Conservation (phyloP, 2,888 invertebrate species). For the Ceramica pisi region DNA sequence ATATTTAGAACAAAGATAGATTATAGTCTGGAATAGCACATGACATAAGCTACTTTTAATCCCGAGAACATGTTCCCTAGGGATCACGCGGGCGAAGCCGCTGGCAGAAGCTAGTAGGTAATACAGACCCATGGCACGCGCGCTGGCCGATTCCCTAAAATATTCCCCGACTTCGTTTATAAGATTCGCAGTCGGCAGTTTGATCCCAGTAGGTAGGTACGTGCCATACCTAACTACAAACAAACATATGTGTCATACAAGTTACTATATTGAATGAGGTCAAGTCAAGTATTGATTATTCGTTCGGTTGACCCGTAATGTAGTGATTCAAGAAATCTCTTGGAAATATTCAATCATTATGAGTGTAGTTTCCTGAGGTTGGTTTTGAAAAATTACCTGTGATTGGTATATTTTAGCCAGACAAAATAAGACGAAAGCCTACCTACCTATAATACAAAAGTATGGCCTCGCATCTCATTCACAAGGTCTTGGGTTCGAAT, state of each 20-base stretch:
- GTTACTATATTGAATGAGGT: slow-evolving; percentile 13
- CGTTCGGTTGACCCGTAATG: neutral
- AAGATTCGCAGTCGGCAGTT: neutral
- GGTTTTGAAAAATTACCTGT: neutral
- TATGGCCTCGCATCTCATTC: too few species aligned
- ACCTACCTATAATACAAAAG: too few species aligned
- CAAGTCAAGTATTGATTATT: slow-evolving; percentile 5
- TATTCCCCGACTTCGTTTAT: slow-evolving; percentile 2
- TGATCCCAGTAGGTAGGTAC: neutral
- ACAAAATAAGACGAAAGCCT: neutral
- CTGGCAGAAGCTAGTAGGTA: too few species aligned
- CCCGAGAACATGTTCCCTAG: too few species aligned
- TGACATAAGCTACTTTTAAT: too few species aligned
- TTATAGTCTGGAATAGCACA: too few species aligned
- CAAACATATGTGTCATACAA: slow-evolving; percentile 4
- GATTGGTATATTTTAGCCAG: neutral
- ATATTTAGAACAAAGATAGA: too few species aligned
- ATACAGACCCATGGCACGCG: too few species aligned
- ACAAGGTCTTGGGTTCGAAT: neutral
- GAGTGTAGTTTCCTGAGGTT: neutral
- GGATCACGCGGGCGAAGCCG: too few species aligned
- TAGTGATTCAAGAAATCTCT: slow-evolving; percentile 37
- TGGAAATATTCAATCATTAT: slow-evolving; percentile 9
- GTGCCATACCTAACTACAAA: neutral
- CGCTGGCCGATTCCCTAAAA: too few species aligned